A percentile compares a stretch with the other conserved stretches of the same genome.
phyloP scores from a whole-genome alignment of 2,797 vertebrate genomes.

The Pantherophis vulpinus region DNA sequence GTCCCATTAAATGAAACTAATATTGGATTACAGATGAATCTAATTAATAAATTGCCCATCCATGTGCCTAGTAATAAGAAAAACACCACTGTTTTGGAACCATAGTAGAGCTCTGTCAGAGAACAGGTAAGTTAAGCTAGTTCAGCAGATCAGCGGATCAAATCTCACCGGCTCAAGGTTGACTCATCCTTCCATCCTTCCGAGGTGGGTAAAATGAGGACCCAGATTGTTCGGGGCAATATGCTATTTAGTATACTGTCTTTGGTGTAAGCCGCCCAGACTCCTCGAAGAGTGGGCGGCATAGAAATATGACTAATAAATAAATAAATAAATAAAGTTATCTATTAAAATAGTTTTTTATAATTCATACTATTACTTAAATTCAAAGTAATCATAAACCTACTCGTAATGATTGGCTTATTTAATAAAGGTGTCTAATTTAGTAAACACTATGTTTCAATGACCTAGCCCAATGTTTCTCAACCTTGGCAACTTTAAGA shows the following conservation, averaged over 20 bases:
- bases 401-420: background rate
- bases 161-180: too few relatives aligned
- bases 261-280: too few relatives aligned
- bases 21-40: background rate
- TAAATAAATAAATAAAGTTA: background rate
- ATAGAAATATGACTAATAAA: too few relatives aligned
- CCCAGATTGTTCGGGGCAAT: too few relatives aligned
- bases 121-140: background rate
- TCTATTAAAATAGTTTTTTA: background rate
- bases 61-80: background rate
- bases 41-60: background rate
- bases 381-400: background rate
- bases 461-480: too few relatives aligned
- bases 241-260: too few relatives aligned
- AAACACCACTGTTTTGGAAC: background rate
- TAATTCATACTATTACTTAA: background rate
- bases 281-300: too few relatives aligned
- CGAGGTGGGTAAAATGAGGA: too few relatives aligned
- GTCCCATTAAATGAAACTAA: background rate
- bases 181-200: too few relatives aligned
- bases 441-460: background rate
- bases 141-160: too few relatives aligned
- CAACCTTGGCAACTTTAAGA: too few relatives aligned
- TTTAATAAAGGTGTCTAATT: background rate
- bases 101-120: background rate